Percentiles rank a stretch among this genome's conserved stretches.
Evolutionary conservation across 2,888 invertebrate species (phyloP).

Genomic region (Liodrosophila aerea): DNA sequence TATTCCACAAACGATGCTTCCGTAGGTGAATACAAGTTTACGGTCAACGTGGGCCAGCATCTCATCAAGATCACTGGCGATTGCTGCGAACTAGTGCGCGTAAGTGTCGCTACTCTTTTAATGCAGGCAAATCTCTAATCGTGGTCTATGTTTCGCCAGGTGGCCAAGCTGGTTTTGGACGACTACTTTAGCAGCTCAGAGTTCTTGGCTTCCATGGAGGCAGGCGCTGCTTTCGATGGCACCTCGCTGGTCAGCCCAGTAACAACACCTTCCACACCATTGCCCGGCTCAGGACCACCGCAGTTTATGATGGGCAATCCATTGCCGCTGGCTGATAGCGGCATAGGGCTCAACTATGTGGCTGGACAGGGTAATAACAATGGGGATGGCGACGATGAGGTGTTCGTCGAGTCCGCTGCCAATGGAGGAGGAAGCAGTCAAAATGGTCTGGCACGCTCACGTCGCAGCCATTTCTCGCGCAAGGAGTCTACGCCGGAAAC

Average conservation of each 20-base stretch:
- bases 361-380: slow-evolving; percentile 61
- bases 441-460: slow-evolving; percentile 81
- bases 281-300: slow-evolving; percentile 72
- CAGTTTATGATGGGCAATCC: slow-evolving; percentile 77
- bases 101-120: slow-evolving; percentile 80
- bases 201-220: slow-evolving; percentile 82
- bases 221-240: slow-evolving; percentile 81
- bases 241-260: slow-evolving; percentile 79
- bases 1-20: slow-evolving; percentile 92
- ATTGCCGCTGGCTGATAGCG: slow-evolving; percentile 81
- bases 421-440: slow-evolving; percentile 64
- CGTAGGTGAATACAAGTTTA: slow-evolving; percentile 93
- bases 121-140: background rate
- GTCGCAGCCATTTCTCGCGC: slow-evolving; percentile 82
- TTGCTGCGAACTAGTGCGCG: slow-evolving; percentile 92
- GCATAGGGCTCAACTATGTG: slow-evolving; percentile 81
- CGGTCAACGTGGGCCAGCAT: slow-evolving; percentile 91
- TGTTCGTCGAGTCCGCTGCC: slow-evolving; percentile 72
- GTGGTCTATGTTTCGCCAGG: slow-evolving; percentile 83
- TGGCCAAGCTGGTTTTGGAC: slow-evolving; percentile 93
- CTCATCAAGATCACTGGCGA: slow-evolving; percentile 93
- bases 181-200: slow-evolving; percentile 88
- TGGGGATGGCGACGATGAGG: slow-evolving; percentile 82
- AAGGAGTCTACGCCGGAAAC: slow-evolving; percentile 82
- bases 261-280: slow-evolving; percentile 80